Base-by-base conservation (phyloP, 1,140 invertebrate species). In the Sminthurides bifidus region DNA sequence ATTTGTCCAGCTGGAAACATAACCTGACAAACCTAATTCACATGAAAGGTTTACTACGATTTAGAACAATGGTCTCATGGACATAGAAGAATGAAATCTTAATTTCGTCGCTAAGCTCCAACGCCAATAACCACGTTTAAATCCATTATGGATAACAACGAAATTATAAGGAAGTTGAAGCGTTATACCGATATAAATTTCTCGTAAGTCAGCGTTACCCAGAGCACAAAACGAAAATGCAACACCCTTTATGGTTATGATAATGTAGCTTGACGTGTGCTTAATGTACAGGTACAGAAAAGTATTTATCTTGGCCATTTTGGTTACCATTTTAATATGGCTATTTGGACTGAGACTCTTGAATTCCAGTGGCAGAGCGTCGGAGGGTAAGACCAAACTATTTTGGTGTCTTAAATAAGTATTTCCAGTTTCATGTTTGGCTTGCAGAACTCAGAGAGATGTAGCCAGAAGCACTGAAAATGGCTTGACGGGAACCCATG, bases 261-360 rank as follows among this genome's bases (percentile, higher is more conserved):
- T 19, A 40, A 6, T 17, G 19, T 2, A 29, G 15, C 14, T 17
- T 33, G 15, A 37, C 24, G 8, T 14, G 24, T 27, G 8, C 14
- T 49, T 6, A 4, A 17, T 23, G 5, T 54, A 10, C 58, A 82
- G 81, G 1, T 79, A 80, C 67, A 76, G 81, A 52, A 81, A 79
- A 64, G 66, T 82, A 43, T 74, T 84, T 59, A 60, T 84, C 43
- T 55, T 83, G 49, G 58, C 80, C 10, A 66, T 83, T 8, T 67
- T 80, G 31, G 68, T 77, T 44, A 75, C 79, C 63, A 76, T 75
- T 31, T 67, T 82, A 33, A 66, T 84, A 24, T 70, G 84, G 26
- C 82, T 84, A 62, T 68, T 82, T 50, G 79, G 80, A 31, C 73
- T 80, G 66, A 76, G 77, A 50, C 82, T 79, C 74, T 61, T 83